Evolutionary conservation across 2,113 vertebrate genomes (phyloP).

Genomic region (Cairina moschata): DNA sequence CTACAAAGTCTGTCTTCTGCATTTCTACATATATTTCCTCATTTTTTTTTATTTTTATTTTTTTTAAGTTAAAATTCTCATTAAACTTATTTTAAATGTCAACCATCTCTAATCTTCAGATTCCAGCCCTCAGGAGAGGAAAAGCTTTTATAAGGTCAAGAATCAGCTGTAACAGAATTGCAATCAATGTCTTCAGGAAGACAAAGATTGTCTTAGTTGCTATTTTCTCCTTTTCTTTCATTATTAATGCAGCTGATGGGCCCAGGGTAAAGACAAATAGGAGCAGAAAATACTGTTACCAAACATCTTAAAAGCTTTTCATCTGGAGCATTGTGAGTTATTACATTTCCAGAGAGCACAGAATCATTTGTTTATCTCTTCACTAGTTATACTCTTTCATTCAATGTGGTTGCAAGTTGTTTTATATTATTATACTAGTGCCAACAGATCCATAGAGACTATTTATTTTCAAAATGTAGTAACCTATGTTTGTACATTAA

Average conservation of each 20-base stretch:
- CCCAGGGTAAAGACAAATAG: slow-evolving; percentile 30
- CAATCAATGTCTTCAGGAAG: slow-evolving; percentile 44
- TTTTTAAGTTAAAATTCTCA: not conserved
- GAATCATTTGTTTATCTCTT: slow-evolving; percentile 51
- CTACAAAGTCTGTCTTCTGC: not conserved
- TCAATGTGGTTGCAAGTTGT: not conserved
- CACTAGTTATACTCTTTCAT: slow-evolving; percentile 6
- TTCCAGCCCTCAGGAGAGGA: not conserved
- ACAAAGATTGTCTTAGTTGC: slow-evolving; percentile 4
- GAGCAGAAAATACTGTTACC: slow-evolving; percentile 45
- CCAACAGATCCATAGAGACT: not conserved
- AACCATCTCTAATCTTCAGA: not conserved
- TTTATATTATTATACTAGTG: slow-evolving; percentile 4
- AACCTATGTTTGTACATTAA: not conserved
- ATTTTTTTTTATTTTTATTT: not conserved
- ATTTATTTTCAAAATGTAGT: slow-evolving; percentile 36
- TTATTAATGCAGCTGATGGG: slow-evolving; percentile 61
- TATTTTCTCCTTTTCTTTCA: slow-evolving; percentile 33
- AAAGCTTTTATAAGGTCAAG: slow-evolving; percentile 45
- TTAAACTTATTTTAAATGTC: slow-evolving; percentile 16
- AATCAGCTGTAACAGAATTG: not conserved
- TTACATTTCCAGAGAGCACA: slow-evolving; percentile 21
- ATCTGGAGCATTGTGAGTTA: slow-evolving; percentile 26
- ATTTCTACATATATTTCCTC: not conserved
- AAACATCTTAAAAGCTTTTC: slow-evolving; percentile 63